A percentile compares a stretch with the other conserved stretches of the same genome.
Evolutionary conservation across 2,888 invertebrate genomes (phyloP).

Genomic region (Germaria angustata): DNA sequence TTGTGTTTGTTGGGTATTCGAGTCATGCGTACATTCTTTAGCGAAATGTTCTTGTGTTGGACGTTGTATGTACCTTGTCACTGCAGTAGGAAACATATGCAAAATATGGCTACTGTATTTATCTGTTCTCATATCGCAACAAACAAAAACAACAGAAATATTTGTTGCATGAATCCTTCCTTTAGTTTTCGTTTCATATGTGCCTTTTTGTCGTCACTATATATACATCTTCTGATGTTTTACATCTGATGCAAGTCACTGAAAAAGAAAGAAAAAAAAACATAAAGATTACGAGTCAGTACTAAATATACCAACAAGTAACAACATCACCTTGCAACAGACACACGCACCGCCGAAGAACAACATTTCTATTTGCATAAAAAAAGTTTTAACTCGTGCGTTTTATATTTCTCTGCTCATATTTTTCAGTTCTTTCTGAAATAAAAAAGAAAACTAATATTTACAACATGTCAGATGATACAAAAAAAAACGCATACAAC

Average conservation of each 20-base stretch:
- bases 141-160: conserved; percentile 34
- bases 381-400: conserved; percentile 46
- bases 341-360: conserved; percentile 7
- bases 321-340: not conserved
- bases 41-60: conserved; percentile 8
- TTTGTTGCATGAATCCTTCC: conserved; percentile 64
- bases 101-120: conserved; percentile 56
- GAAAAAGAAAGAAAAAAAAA: not conserved
- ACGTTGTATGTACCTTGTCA: conserved; percentile 36
- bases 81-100: conserved; percentile 19
- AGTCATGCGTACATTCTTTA: conserved; percentile 11
- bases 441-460: not conserved
- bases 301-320: conserved; percentile 19
- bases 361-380: conserved; percentile 34
- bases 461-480: conserved; percentile 4
- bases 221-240: conserved; percentile 40
- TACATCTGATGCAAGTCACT: conserved; percentile 37
- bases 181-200: not conserved
- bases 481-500: not conserved
- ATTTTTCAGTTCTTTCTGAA: conserved; percentile 26
- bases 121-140: not conserved
- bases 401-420: conserved; percentile 17
- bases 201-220: conserved; percentile 16
- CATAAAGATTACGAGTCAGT: not conserved
- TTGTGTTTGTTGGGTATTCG: not conserved